phyloP scores from a whole-genome alignment of 2,888 invertebrate species.

The Ochropleura leucogaster region DNA sequence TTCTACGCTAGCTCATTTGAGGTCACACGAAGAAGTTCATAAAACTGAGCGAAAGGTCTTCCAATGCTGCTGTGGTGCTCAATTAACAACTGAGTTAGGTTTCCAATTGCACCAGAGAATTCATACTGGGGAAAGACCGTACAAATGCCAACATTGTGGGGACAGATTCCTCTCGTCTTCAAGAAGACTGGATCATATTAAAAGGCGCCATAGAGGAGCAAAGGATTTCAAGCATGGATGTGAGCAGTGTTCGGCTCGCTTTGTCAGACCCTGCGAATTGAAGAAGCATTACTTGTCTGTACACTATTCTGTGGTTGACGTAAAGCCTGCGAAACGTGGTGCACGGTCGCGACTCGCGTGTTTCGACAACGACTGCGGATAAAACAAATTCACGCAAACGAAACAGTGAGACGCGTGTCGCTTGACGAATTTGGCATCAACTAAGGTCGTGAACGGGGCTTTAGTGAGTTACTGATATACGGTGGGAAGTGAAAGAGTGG shows the following conservation, averaged over 20 bases:
- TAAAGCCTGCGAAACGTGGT: constrained; percentile 61
- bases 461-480: neutral
- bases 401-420: neutral
- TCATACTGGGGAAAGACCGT: constrained; percentile 83
- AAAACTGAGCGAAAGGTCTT: constrained; percentile 73
- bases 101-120: constrained; percentile 80
- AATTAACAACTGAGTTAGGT: constrained; percentile 78
- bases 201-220: constrained; percentile 77
- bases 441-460: neutral
- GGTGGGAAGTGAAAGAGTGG: neutral
- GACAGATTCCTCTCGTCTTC: constrained; percentile 84
- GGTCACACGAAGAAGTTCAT: constrained; percentile 79
- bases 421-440: neutral
- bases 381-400: neutral
- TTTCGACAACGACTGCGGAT: neutral
- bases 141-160: constrained; percentile 79
- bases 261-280: constrained; percentile 83
- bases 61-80: constrained; percentile 81
- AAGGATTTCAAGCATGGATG: constrained; percentile 80
- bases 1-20: constrained; percentile 79
- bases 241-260: constrained; percentile 78
- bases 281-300: constrained; percentile 79
- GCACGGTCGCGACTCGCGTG: neutral
- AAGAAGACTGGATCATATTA: constrained; percentile 81
- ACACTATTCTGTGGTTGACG: constrained; percentile 71